Evolutionary conservation across 1,140 invertebrate species (phyloP), one percentile per base, ranked within the genome.

Genomic region (Drosophila saltans): DNA sequence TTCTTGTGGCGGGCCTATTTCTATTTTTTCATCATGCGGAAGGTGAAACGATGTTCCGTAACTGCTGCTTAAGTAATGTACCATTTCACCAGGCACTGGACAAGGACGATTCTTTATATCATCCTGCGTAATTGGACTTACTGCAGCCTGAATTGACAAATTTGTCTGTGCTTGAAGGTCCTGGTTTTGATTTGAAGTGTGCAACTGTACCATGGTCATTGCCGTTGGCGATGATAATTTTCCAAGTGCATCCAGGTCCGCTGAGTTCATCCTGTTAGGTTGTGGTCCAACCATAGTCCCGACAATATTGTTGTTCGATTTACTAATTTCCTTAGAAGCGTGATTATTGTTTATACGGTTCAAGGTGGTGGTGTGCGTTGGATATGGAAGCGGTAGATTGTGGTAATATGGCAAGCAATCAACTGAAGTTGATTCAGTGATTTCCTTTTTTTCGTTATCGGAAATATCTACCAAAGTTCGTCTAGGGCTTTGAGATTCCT

Each of bases 241-340:
- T n/a, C 10, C 24, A 16, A 28, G 33, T 39, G 60, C 30, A 36
- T 33, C 56, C 56, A 58, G 16, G 11, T 59, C 33, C 16, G 57
- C 10, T 59, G 28, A 11, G 11, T 64, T 66, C 2, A 36, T 43
- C 7, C 16, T 45, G 21, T 72, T 78, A n/a, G 75, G 57, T n/a
- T 80, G 74, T 24, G 83, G 67, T 6, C 83, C 83, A 45, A 88
- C 84, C 83, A 88, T 88, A 56, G 40, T 69, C 58, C 7, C 30
- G 2, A 43, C 36, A 21, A 45, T 66, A 41, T 76, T 69, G 56
- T 62, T 75, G 10, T 72, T 67, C 8, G 48, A 16, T 16, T 61
- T 28, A 39, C n/a, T 16, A 36, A 9, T n/a, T 21, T 52, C 2
- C 21, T 36, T 11, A 10, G 7, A 40, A 1, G n/a, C 5, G 45